Evolutionary conservation across 2,888 invertebrate species (phyloP), one percentile per base, ranked within the genome.

Genomic region (Drosophila basisetae): DNA sequence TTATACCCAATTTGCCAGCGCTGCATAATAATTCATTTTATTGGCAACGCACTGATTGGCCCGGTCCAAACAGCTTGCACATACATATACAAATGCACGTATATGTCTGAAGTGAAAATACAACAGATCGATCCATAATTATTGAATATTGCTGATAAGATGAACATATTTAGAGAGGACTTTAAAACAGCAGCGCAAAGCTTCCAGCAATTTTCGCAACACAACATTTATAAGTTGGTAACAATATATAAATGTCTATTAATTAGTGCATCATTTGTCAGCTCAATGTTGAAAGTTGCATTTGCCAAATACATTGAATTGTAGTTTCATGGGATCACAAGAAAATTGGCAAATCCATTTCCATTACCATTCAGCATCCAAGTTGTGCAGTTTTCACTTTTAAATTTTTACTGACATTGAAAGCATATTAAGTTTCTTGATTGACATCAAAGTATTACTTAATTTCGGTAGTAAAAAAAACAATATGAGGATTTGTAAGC

Each of bases 21-120:
- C 53, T 37, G 64, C 39, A 59, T 69, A 69, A 69, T 70, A 70
- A 61, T 56, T 70, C 60, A 70, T 69, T 60, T 35, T n/a, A 22
- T 41, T 68, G 55, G 43, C 67, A 66, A 35, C 22, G 10, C 50
- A 59, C 58, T 59, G 58, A 59, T 47, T 59, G 58, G 58, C 43
- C 58, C 5, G 58, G 47, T 47, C 58, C 22, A 22, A 59, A 59
- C 47, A 47, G 41, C 28, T 10, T 1, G 7, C 6, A 49, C 10
- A 49, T 16, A 49, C 10, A 49, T 16, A 18, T 18, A 2, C 25
- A 49, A n/a, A 28, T 43, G 22, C 13, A 22, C 4, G 16, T 4
- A 10, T 25, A 28, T 25, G 25, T 10, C 22, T 31, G 18, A 5
- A 31, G 18, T 25, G 39, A 56, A 28, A 39, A 37, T 28, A 25